Evolutionary conservation across 2,113 vertebrate genomes (phyloP), one percentile per base, ranked within the genome.

Genomic region (Thryonomys swinderianus): DNA sequence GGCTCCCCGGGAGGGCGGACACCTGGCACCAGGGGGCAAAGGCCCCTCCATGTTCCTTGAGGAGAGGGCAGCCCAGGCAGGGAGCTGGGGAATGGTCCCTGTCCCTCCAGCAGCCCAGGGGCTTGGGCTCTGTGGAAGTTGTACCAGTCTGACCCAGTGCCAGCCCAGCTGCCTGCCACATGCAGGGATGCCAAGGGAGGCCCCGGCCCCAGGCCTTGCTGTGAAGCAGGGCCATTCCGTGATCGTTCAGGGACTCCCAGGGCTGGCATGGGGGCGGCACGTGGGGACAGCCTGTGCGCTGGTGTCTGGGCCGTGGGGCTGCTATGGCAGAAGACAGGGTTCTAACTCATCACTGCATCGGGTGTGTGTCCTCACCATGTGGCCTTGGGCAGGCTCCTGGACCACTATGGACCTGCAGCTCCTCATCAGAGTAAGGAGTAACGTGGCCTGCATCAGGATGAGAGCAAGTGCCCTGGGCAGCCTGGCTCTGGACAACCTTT

Each of bases 251-350:
- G 76, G 61, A 17, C 4, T 7, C 6, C 0, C 32, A 12, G 69
- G 62, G 34, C 30, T 25, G 71, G 11, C 4, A 0, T 2, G 48
- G 12, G 51, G 30, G 12, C 0, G 3, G 53, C 8, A 37, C 0
- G 0, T 0, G 23, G 16, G 5, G 0, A 9, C 30, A 23, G 0
- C 1, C 0, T 0, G 4, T 59, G 18, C 21, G 1, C 32, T 32
- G 13, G 16, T 32, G 48, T 17, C 20, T 5, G 27, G 88, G 40
- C 37, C 45, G 32, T 0, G 3, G 40, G 6, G 27, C 18, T 25
- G 17, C 7, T 51, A 10, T 30, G 55, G 5, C 0, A 12, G 17
- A 1, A 8, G 1, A 83, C 9, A 2, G 7, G 25, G 30, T 16
- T 20, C 7, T 5, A 23, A 23, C 32, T 32, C 57, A 1, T 13